Evolutionary conservation across 2,888 invertebrate species (phyloP), one percentile per base, ranked within the genome.

Genomic region (Noctua fimbriata): DNA sequence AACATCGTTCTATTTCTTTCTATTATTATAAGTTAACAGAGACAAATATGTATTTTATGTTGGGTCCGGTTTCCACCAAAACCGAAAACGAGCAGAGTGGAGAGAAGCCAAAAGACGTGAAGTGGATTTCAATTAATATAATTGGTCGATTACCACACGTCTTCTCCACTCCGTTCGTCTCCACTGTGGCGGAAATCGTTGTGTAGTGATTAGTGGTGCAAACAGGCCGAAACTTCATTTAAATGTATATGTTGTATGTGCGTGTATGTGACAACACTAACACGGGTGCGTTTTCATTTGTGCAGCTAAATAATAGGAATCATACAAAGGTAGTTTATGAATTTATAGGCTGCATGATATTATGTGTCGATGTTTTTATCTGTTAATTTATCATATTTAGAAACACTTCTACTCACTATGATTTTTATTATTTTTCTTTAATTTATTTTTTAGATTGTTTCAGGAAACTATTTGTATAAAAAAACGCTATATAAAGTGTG

Each of bases 281-380:
- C 95, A 96, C 95, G 92, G 92, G 91, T 94, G 94, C 94, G 89
- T 96, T 96, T 95, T 95, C 94, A 94, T 97, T 96, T 97, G 92
- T 96, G 97, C 97, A 97, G 97, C 97, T 97, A 97, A 97, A 97
- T 96, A 97, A 97, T 97, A 96, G 96, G 97, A 97, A 97, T 94
- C 95, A 97, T 96, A 97, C 97, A 89, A 97, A 97, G 97, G 97
- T 97, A 97, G 97, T 92, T 92, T 92, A 81, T 89, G 91, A 87
- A 82, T 89, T 87, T 86, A 90, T 90, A 92, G 92, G 91, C 86
- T 92, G 94, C 95, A 94, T 94, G 92, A 65, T 74, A 24, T 55
- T 74, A 24, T 55, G 81, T 87, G 70, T 85, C 76, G 76, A 73
- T 85, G 82, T 85, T 85, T 82, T 52, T 67, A 14, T 49, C 7